Base-by-base conservation (phyloP, 1,140 invertebrate genomes). In the Pachypsylla venusta region DNA sequence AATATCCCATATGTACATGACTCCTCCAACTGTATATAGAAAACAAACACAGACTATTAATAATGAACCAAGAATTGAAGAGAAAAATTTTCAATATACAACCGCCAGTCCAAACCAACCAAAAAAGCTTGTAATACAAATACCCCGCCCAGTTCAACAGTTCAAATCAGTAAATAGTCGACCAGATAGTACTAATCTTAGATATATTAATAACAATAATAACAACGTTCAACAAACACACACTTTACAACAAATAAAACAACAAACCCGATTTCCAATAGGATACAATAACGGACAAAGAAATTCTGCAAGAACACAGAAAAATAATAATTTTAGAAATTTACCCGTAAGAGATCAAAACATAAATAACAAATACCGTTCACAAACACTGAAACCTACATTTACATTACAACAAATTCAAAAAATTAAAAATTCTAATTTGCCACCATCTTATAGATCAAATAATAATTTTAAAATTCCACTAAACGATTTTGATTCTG, bases 341-440 rank as follows among this genome's bases (percentile, higher is more conserved):
- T 19, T 48, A n/a, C 42, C 42, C n/a, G 42, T 48, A 48, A 19
- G 42, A 48, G 42, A 48, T 19, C 42, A 48, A 10, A 19, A 19
- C 42, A 48, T 7, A n/a, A 48, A 48, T 35, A n/a, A n/a, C 22
- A 48, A 48, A n/a, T 48, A 19, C 42, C 16, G 42, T 7, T 22
- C 42, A 48, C 4, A n/a, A 4, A 5, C 42, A 19, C 42, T 22
- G 22, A 5, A 22, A 19, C 42, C 42, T 19, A 48, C 42, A 10
- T 48, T 10, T 48, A 48, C 42, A 48, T n/a, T 48, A 19, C 42
- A 48, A 48, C 42, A 48, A 48, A 48, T 48, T 48, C 42, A 48
- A 48, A 48, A n/a, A 19, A 48, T 48, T 19, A 48, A 48, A 48
- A 48, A 48, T 48, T 48, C 42, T n/a, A 48, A 48, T n/a, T 48